phyloP scores from a whole-genome alignment of 1,140 invertebrate species.

The Ostrea edulis region DNA sequence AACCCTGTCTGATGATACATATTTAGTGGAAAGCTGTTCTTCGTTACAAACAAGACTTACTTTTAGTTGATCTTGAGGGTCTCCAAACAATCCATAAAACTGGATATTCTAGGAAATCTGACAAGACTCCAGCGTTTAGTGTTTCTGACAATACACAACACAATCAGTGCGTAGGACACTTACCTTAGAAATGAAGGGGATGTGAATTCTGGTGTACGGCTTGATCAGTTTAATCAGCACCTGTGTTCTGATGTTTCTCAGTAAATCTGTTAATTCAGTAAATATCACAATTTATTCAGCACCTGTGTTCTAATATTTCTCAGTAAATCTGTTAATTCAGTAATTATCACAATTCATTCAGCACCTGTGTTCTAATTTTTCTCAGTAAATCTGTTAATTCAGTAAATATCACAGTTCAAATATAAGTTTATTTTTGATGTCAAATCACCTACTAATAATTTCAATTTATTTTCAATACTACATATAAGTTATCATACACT shows the following conservation, averaged over 20 bases:
- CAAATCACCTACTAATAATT: no score
- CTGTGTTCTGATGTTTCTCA: conserved; percentile 97
- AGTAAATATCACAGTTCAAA: no score
- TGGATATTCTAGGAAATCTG: no score
- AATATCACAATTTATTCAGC: neutral
- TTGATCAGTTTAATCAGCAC: conserved; percentile 98
- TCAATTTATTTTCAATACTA: no score
- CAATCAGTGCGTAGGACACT: conserved; percentile 39
- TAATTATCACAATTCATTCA: neutral
- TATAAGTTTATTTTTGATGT: no score
- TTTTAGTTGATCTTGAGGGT: no score
- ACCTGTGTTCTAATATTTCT: conserved; percentile 85
- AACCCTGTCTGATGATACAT: no score
- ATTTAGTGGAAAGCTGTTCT: no score
- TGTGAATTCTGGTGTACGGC: conserved; percentile 98
- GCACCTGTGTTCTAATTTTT: conserved; percentile 83
- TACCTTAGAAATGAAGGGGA: conserved; percentile 96
- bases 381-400: conserved; percentile 90
- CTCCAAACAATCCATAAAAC: no score
- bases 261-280: conserved; percentile 86
- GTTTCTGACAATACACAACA: neutral
- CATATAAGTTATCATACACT: neutral
- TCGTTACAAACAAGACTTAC: no score
- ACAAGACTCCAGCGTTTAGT: neutral
- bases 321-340: conserved; percentile 88